Evolutionary conservation across 2,113 vertebrate genomes (phyloP), one percentile per base, ranked within the genome.

Genomic region (Chlamydotis undulata): DNA sequence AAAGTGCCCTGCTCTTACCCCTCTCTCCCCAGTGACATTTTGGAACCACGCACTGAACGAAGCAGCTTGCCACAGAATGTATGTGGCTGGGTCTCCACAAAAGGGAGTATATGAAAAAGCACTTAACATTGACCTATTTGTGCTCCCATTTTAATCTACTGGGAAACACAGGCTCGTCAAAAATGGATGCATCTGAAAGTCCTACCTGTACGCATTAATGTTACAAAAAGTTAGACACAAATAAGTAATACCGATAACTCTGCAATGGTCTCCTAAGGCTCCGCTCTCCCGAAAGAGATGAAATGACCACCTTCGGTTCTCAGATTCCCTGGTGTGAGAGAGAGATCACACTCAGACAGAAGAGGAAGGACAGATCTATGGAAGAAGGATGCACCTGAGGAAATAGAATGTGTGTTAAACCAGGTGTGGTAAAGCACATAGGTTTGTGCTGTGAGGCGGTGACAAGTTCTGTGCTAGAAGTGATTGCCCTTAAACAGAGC

Each of bases 51-150:
- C 52, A 86, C 67, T n/a, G 68, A 89, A 37, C 60, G 49, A 47
- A 95, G 76, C 71, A 86, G 68, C 68, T 78, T 53, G 83, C 64
- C 69, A 82, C 77, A 55, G 70, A 68, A 18, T 13, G 70, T 24
- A 5, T 80, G 79, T 59, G 89, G 69, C 70, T 65, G 2, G 7
- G 57, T 65, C 61, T 87, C 43, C n/a, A 19, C 65, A 59, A 61
- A 73, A 50, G 21, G 50, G 41, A 43, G 61, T 13, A 61, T 89
- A 61, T n/a, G 86, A 87, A 89, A 91, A 93, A 92, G 52, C 95
- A 89, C 75, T 93, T 94, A 73, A 47, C 89, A 61, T 1, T 89
- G 95, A 75, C 83, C 76, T 90, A 6, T 47, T 35, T 93, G 94
- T 90, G 65, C 71, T 94, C 31, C 56, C 16, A 6, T 43, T 89